Evolutionary conservation across 1,140 invertebrate species (phyloP).

Genomic region (Leptinotarsa undecemlineata): DNA sequence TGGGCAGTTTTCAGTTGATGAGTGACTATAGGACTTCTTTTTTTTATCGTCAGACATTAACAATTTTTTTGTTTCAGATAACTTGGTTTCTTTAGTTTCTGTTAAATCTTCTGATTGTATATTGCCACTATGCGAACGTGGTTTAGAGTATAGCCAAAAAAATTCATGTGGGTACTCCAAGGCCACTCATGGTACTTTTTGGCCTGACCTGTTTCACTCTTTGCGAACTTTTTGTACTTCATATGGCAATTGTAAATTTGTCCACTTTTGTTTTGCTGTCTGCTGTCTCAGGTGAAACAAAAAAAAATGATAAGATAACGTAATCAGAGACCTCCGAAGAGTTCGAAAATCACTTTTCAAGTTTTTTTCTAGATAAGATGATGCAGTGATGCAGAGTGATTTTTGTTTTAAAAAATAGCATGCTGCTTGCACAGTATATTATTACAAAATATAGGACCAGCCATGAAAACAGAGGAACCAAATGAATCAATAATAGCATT

Average conservation of each 20-base stretch:
- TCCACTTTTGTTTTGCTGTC: background rate
- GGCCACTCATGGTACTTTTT: slow-evolving; percentile 15
- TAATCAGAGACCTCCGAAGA: background rate
- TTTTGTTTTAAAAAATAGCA: slow-evolving; percentile 24
- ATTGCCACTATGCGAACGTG: slow-evolving; percentile 1
- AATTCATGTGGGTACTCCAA: slow-evolving; percentile 14
- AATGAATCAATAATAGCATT: slow-evolving; percentile 28
- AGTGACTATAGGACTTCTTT: background rate
- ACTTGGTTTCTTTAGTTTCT: slow-evolving; percentile 13
- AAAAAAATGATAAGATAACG: background rate
- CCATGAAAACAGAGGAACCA: slow-evolving; percentile 10
- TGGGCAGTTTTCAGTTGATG: background rate
- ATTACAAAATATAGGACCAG: slow-evolving; percentile 21
- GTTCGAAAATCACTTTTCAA: background rate
- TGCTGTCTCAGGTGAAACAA: background rate
- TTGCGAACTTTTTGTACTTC: slow-evolving; percentile 18
- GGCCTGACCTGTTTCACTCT: background rate
- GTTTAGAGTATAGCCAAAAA: slow-evolving; percentile 9
- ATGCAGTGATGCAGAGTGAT: too few species aligned
- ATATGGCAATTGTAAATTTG: slow-evolving; percentile 7
- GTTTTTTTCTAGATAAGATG: too few species aligned
- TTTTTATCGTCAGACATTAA: background rate
- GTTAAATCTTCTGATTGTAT: background rate
- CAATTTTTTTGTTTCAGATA: slow-evolving; percentile 2
- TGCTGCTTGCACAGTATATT: slow-evolving; percentile 44